Evolutionary conservation across 2,888 invertebrate species (phyloP).

Genomic region (Steromphala cineraria): DNA sequence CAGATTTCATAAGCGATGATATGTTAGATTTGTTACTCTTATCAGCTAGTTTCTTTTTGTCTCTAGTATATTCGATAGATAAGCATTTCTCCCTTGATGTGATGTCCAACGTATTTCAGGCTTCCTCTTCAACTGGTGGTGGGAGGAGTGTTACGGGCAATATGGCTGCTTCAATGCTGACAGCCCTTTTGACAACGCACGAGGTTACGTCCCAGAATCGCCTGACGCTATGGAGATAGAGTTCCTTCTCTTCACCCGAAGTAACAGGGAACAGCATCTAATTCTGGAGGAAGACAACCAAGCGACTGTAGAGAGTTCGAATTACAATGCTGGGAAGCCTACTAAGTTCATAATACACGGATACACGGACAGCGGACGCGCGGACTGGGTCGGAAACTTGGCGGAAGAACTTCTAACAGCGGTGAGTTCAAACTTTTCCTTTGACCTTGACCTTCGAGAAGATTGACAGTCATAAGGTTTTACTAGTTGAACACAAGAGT

Average conservation of each 20-base stretch:
- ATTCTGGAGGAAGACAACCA: constrained; percentile 78
- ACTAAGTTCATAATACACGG: constrained; percentile 94
- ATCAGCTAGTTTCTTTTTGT: too few species aligned
- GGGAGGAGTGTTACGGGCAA: constrained; percentile 31
- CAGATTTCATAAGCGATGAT: too few species aligned
- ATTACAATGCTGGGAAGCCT: constrained; percentile 86
- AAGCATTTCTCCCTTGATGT: too few species aligned
- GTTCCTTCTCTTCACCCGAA: constrained; percentile 82
- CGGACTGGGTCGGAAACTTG: constrained; percentile 97
- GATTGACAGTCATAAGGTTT: too few species aligned
- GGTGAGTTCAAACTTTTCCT: constrained; percentile 78
- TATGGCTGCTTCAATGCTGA: constrained; percentile 36
- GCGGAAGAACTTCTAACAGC: constrained; percentile 91
- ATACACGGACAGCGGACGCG: constrained; percentile 89
- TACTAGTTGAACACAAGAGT: too few species aligned
- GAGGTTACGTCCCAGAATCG: constrained; percentile 33
- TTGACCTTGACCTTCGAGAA: too few species aligned
- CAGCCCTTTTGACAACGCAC: constrained; percentile 24
- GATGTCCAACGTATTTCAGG: not conserved
- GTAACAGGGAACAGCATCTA: constrained; percentile 72
- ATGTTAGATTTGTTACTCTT: too few species aligned
- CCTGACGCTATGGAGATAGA: constrained; percentile 80
- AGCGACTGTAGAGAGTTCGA: constrained; percentile 83
- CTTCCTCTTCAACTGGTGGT: not conserved
- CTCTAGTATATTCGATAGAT: too few species aligned